Conservation (phyloP, 2,113 vertebrate species). For the Ciconia boyciana region DNA sequence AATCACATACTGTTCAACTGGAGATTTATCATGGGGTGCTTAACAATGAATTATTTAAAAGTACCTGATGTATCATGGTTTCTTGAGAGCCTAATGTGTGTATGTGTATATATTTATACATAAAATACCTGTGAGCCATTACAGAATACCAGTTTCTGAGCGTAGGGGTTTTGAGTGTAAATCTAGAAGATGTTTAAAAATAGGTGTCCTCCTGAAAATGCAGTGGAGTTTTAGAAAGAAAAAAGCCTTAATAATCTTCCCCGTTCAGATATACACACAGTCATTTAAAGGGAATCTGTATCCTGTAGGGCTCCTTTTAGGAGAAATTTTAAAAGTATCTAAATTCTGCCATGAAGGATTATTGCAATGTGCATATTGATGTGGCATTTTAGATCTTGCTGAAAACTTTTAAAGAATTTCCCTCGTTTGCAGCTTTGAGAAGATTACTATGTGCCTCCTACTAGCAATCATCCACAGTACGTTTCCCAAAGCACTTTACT, state of each 20-base stretch:
- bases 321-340: neutral
- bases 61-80: neutral
- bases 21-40: conserved; percentile 44
- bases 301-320: neutral
- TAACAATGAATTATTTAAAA: conserved; percentile 54
- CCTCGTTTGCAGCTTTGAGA: neutral
- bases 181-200: conserved; percentile 27
- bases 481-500: neutral
- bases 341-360: neutral
- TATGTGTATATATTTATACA: conserved; percentile 45
- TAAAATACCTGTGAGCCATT: conserved; percentile 26
- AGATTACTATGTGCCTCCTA: conserved; percentile 8
- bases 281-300: neutral
- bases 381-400: neutral
- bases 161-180: neutral
- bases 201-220: conserved; percentile 13
- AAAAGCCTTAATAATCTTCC: neutral
- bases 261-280: neutral
- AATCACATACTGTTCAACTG: conserved; percentile 7
- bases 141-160: neutral
- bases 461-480: neutral
- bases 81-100: conserved; percentile 26
- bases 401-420: conserved; percentile 16
- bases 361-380: neutral
- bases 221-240: neutral